Percentiles rank a stretch among this genome's conserved stretches.
phyloP scores from a whole-genome alignment of 2,888 invertebrate genomes.

The Oxytorus armatus region DNA sequence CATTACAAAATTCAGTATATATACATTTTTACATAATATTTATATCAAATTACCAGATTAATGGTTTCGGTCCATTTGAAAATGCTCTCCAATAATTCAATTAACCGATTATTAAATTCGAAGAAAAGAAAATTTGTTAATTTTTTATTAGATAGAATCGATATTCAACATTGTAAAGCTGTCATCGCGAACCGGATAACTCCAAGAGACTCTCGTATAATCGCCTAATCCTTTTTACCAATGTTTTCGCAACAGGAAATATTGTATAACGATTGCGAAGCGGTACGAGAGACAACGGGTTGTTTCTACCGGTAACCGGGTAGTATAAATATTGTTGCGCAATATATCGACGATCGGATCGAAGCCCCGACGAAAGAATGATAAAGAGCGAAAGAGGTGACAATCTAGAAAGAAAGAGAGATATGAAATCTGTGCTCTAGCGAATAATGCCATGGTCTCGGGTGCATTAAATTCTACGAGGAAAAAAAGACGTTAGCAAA shows the following conservation, averaged over 20 bases:
- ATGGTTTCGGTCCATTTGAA: no score
- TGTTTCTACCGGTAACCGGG: neutral
- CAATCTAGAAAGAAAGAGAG: neutral
- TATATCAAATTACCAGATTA: no score
- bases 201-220: slow-evolving; percentile 15
- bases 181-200: neutral
- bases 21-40: no score
- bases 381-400: neutral
- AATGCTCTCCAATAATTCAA: no score
- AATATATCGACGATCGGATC: slow-evolving; percentile 32
- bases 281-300: slow-evolving; percentile 29
- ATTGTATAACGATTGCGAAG: slow-evolving; percentile 58
- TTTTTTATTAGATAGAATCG: no score
- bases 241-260: slow-evolving; percentile 61
- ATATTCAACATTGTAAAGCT: slow-evolving; percentile 2
- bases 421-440: slow-evolving; percentile 11
- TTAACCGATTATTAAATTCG: no score
- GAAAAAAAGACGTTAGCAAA: no score
- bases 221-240: slow-evolving; percentile 64
- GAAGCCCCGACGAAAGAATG: slow-evolving; percentile 39
- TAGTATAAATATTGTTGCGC: slow-evolving; percentile 37
- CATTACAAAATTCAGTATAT: no score
- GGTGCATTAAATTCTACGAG: neutral
- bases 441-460: neutral
- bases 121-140: no score